Percentiles rank a stretch among this genome's conserved stretches.
Conservation (phyloP, 2,888 invertebrate species). For the Pseudoips prasinana region DNA sequence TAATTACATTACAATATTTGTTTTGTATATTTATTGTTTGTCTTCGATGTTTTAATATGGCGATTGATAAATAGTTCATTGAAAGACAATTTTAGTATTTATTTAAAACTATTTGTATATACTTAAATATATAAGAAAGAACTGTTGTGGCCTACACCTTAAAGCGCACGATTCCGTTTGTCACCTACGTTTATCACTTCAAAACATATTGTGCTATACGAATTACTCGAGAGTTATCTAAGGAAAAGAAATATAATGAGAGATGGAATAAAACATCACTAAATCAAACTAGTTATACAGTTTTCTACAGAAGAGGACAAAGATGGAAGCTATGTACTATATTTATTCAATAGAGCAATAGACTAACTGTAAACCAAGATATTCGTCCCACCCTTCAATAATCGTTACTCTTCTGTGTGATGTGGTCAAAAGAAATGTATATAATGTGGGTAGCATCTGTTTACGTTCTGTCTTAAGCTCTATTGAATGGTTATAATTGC, state of each 20-base stretch:
- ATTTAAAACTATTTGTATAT: conserved; percentile 34
- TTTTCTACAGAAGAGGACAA: conserved; percentile 26
- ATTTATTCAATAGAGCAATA: too few relatives aligned
- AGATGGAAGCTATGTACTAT: conserved; percentile 20
- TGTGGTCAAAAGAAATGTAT: too few relatives aligned
- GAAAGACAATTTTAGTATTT: conserved; percentile 39
- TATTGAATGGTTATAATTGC: too few relatives aligned
- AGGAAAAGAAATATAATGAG: background rate
- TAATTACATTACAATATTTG: conserved; percentile 27
- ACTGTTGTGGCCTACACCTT: conserved; percentile 32
- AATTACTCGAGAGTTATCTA: too few relatives aligned
- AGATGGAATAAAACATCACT: conserved; percentile 10
- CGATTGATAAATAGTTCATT: conserved; percentile 34
- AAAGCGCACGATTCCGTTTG: conserved; percentile 21
- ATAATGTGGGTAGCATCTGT: too few relatives aligned
- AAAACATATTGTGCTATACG: too few relatives aligned
- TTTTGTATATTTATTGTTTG: conserved; percentile 35
- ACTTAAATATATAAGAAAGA: conserved; percentile 29
- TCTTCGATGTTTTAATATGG: conserved; percentile 31
- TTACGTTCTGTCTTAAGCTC: too few relatives aligned
- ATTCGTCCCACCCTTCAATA: too few relatives aligned
- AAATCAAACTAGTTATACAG: conserved; percentile 29
- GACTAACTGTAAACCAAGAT: too few relatives aligned
- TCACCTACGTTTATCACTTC: conserved; percentile 5
- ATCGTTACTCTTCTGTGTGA: too few relatives aligned